Percentiles rank a stretch among this genome's conserved stretches.
These are phyloP conservation scores for Diorhabda elongata DNA, from an alignment of 1,140 invertebrate genomes.

Conservation along the genomic window DNA sequence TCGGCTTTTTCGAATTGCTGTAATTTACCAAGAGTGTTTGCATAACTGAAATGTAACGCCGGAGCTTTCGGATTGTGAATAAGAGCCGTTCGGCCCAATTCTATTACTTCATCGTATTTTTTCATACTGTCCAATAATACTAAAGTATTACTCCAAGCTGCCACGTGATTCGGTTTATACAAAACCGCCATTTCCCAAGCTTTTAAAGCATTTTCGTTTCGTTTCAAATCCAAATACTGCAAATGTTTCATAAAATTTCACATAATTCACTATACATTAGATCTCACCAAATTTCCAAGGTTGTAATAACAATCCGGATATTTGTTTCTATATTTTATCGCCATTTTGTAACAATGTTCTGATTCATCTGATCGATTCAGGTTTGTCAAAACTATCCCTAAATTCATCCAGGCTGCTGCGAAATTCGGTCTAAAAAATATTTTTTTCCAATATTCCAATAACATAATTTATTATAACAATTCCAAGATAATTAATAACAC, in stretches of 20 bases:
- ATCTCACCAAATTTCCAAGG: conserved; percentile 80
- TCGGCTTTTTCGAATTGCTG: conserved; percentile 75
- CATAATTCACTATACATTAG: conserved; percentile 1
- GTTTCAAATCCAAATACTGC: conserved; percentile 57
- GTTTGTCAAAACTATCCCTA: conserved; percentile 84
- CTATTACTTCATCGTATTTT: conserved; percentile 63
- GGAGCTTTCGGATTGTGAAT: conserved; percentile 65
- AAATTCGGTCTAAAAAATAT: conserved; percentile 67
- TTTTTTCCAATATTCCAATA: too few species aligned
- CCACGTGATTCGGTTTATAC: conserved; percentile 70
- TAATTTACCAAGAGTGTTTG: conserved; percentile 82
- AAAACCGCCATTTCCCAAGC: conserved; percentile 79
- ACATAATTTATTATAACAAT: too few species aligned
- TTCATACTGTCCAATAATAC: conserved; percentile 82
- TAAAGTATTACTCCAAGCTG: conserved; percentile 89
- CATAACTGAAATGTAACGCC: conserved; percentile 79
- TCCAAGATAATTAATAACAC: too few species aligned
- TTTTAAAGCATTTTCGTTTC: conserved; percentile 54
- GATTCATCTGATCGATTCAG: conserved; percentile 69
- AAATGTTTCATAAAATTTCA: conserved; percentile 30
- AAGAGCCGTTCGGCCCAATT: conserved; percentile 65
- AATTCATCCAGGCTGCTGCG: conserved; percentile 96
- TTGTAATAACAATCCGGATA: conserved; percentile 95
- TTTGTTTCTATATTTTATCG: conserved; percentile 67
- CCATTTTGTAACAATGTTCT: conserved; percentile 73